Base-by-base conservation (phyloP, 1,140 invertebrate genomes). In the Diprion similis region DNA sequence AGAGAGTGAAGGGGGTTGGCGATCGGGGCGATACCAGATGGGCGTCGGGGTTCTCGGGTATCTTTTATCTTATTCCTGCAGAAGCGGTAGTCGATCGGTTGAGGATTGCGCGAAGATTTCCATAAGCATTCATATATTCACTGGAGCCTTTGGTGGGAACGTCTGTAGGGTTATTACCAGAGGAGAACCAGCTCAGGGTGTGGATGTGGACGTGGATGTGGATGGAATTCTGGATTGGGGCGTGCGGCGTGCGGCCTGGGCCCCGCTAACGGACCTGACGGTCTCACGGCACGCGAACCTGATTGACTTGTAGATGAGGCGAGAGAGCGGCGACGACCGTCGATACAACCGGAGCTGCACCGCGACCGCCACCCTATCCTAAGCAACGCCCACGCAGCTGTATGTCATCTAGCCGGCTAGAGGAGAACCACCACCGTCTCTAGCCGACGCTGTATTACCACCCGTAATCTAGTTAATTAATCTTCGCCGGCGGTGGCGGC, bases 231-330 rank as follows among this genome's bases (percentile, higher is more conserved):
- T 70, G 59, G 72, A 74, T 73, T 78, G 75, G 77, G 76, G 73
- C 71, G 75, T 65, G 51, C 75, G 59, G 59, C 73, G 66, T 24
- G 75, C 19, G 73, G 72, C 68, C 71, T 74, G 74, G 64, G 68
- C 75, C 77, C 75, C 10, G 59, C 15, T 66, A 72, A 72, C 75
- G 73, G 76, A 70, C 78, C 77, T 83, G 80, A 86, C 83, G 84
- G 84, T 82, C 83, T 71, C 68, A 73, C 72, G 78, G 80, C 86
- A 88, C 86, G 86, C 86, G 80, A 88, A 81, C 81, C 82, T 85
- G 85, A 88, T 88, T 88, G 86, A 87, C 86, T 88, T 88, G 86
- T 88, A 88, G 86, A 88, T 88, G 86, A 88, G 85, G 83, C 83
- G 83, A 87, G 84, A 86, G 51, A 59, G 11, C 24, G 1, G 51